These are phyloP conservation scores for Gordius sp. DNA, from an alignment of 2,888 invertebrate genomes.

Conservation along the genomic window DNA sequence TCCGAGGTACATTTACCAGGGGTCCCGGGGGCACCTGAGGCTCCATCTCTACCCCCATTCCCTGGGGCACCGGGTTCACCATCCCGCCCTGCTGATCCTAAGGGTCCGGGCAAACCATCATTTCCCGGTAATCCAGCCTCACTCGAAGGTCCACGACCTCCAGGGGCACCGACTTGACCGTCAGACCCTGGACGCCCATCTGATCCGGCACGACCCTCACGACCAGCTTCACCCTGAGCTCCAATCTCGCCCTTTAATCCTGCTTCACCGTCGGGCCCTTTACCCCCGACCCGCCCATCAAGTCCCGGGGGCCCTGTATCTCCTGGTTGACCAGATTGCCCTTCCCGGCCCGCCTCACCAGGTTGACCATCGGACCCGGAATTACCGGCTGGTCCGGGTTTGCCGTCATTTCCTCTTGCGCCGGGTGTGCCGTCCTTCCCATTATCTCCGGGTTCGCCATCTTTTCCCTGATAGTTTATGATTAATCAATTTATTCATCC, in stretches of 20 bases:
- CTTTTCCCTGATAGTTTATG: neutral
- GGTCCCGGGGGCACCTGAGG: neutral
- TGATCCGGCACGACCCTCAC: neutral
- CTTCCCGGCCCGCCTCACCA: neutral
- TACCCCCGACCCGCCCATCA: neutral
- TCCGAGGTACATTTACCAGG: neutral
- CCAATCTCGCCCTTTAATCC: neutral
- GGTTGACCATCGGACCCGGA: neutral
- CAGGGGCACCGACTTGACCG: constrained; percentile 1
- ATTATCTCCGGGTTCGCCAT: constrained; percentile 6
- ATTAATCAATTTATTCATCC: neutral
- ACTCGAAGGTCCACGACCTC: neutral
- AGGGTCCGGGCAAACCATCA: neutral
- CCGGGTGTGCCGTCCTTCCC: constrained; percentile 6
- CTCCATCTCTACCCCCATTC: neutral
- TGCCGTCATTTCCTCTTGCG: neutral
- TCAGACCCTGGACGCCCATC: neutral
- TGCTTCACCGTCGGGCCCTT: neutral
- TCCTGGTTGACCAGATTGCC: neutral
- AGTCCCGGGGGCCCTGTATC: neutral
- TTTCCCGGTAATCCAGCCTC: neutral
- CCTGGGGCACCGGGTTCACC: constrained; percentile 9
- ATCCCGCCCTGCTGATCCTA: neutral
- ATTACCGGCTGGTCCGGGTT: constrained; percentile 8
- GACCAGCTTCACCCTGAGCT: constrained; percentile 1